phyloP scores from a whole-genome alignment of 2,113 vertebrate species.

The Hylia prasina region DNA sequence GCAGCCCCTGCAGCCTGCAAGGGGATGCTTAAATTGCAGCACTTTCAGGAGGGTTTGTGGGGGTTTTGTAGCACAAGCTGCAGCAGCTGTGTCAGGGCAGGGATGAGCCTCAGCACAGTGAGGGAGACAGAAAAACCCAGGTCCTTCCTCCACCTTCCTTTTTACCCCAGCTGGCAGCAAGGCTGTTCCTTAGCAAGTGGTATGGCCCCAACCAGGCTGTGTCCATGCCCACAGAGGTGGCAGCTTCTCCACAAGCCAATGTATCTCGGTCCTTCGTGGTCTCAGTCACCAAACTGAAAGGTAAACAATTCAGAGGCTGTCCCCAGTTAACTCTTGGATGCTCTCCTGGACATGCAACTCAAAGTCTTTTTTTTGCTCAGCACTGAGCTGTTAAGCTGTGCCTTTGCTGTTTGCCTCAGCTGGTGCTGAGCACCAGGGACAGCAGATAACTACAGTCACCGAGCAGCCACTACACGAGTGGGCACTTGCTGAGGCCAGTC shows the following conservation, averaged over 20 bases:
- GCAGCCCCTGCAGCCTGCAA: neutral
- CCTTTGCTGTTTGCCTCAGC: neutral
- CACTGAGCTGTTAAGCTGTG: neutral
- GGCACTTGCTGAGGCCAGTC: neutral
- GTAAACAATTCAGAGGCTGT: neutral
- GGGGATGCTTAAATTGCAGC: neutral
- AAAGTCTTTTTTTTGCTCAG: neutral
- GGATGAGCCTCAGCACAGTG: neutral
- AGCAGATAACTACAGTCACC: neutral
- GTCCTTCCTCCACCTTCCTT: neutral
- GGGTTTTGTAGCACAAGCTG: neutral
- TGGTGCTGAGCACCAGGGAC: neutral
- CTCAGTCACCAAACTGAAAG: neutral
- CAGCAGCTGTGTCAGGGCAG: neutral
- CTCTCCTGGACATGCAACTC: neutral
- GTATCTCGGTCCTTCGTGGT: accelerated
- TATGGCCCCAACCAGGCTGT: neutral
- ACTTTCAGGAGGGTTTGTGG: neutral
- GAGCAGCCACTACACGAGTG: neutral
- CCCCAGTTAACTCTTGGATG: neutral
- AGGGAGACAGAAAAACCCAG: neutral
- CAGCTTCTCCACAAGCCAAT: accelerated
- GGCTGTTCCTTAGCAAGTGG: neutral
- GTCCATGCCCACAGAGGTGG: neutral
- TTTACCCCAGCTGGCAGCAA: neutral